Evolutionary conservation across 2,888 invertebrate genomes (phyloP), one percentile per base, ranked within the genome.

Genomic region (Leptinotarsa juncta): DNA sequence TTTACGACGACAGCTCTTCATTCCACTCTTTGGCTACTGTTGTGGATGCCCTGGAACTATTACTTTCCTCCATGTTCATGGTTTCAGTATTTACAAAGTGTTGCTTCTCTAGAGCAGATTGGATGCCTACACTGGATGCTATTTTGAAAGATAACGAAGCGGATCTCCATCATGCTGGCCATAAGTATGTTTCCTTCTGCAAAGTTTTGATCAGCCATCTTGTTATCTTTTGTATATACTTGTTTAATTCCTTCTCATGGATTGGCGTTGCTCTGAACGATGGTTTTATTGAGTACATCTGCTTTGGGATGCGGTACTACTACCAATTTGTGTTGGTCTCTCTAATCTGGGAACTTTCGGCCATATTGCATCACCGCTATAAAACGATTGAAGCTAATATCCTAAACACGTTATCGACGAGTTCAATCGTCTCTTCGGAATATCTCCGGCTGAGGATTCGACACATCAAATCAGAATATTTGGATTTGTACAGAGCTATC

Each of bases 401-500:
- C 3, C 20, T 57, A 16, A n/a, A 18, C 12, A 20, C 48, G 12
- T 57, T 69, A 16, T 26, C 55, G 14, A 20, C 20, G 55, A 48
- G 4, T 18, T n/a, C 53, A 20, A 42, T 48, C 20, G 42, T 3
- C 26, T 48, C 26, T 3, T 15, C 32, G 7, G 14, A n/a, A 16
- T 20, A 53, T 15, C n/a, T 53, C n/a, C 23, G 18, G 16, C 20
- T 20, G 48, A 69, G 16, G 26, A 57, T 69, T 18, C 55, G 57
- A 32, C 16, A n/a, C 15, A 69, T 69, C 42, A 69, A 69, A 57
- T 18, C 48, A 14, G 20, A 42, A 18, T 69, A 69, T 42, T 15
- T 18, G 18, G 57, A 69, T 15, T 7, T 57, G 20, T 42, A 69
- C n/a, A 57, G 57, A 20, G 68, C 49, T 69, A n/a, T 42, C n/a